Percentiles rank a stretch among this genome's conserved stretches.
Evolutionary conservation across 2,888 invertebrate species (phyloP).

Genomic region (Stenichneumon culpator): DNA sequence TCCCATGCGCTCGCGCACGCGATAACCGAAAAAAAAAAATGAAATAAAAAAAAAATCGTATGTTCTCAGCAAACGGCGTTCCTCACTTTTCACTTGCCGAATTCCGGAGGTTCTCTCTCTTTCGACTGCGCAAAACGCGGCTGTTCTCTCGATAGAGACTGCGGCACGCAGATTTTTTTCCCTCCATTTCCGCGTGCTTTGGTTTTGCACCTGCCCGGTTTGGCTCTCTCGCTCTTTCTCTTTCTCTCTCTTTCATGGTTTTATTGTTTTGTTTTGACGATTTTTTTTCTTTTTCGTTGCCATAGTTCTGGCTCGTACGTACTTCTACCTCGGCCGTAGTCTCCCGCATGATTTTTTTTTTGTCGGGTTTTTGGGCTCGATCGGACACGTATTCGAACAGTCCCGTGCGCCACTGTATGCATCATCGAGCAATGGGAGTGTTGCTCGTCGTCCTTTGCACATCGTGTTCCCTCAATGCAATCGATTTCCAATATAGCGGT

Average conservation of each 20-base stretch:
- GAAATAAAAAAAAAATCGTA: neutral
- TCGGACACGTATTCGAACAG: slow-evolving; percentile 33
- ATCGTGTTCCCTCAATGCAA: slow-evolving; percentile 59
- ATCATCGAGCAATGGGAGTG: slow-evolving; percentile 35
- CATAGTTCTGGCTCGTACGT: slow-evolving; percentile 1
- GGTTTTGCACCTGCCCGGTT: slow-evolving; percentile 5
- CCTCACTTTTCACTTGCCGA: slow-evolving; percentile 8
- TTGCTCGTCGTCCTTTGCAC: slow-evolving; percentile 53
- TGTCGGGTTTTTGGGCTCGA: slow-evolving; percentile 24
- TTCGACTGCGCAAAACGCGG: neutral
- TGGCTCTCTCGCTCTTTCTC: neutral
- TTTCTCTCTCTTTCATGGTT: neutral
- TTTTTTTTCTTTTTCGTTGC: neutral
- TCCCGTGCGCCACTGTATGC: slow-evolving; percentile 31
- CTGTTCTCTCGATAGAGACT: neutral
- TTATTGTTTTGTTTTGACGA: neutral
- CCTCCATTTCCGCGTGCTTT: neutral
- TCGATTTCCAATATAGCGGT: slow-evolving; percentile 68
- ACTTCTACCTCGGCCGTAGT: slow-evolving; percentile 1
- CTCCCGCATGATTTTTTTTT: slow-evolving; percentile 37
- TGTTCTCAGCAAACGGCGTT: slow-evolving; percentile 1
- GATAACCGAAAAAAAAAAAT: neutral
- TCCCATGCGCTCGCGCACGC: neutral
- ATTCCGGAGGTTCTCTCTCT: neutral
- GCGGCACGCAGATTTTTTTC: neutral